Evolutionary conservation across 2,888 invertebrate species (phyloP), one percentile per base, ranked within the genome.

Genomic region (Pyralis farinalis): DNA sequence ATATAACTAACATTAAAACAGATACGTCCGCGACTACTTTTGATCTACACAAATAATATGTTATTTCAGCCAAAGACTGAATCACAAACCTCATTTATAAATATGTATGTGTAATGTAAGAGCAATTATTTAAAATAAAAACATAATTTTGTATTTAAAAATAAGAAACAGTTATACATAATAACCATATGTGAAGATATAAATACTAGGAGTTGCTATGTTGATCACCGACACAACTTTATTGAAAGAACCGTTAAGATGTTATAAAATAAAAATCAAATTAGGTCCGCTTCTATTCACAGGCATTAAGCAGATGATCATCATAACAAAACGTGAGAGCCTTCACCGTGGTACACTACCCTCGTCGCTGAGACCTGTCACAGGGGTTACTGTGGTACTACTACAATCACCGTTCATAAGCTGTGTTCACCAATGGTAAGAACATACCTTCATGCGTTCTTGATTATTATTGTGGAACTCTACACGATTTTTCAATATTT

Each of bases 251-350:
- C 46, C 16, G 42, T 51, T 37, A 44, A 44, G 21, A 44, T 45
- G 40, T 43, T 33, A 33, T 48, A 34, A 42, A 42, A 40, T 51
- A 42, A 43, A 39, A 46, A 46, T 53, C 30, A 41, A 43, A 34
- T 43, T 42, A 38, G 30, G 31, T 10, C 44, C 41, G 49, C 53
- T 55, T 55, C 54, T 35, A 52, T 52, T 49, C 44, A 54, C 49
- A 51, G 51, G 37, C 43, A 37, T 58, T 57, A 63, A 63, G 63
- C 55, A 53, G 59, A 65, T 78, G 73, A 71, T 66, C 74, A 71
- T 66, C 74, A 58, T 69, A 71, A 74, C 65, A 65, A 45, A 58
- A 75, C 61, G 71, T 61, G 73, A 77, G 80, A 76, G 76, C 69
- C 63, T 71, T 63, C 58, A 63, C 66, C 63, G 68, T 63, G 63